phyloP scores from a whole-genome alignment of 2,113 vertebrate genomes.

The Bufo bufo region DNA sequence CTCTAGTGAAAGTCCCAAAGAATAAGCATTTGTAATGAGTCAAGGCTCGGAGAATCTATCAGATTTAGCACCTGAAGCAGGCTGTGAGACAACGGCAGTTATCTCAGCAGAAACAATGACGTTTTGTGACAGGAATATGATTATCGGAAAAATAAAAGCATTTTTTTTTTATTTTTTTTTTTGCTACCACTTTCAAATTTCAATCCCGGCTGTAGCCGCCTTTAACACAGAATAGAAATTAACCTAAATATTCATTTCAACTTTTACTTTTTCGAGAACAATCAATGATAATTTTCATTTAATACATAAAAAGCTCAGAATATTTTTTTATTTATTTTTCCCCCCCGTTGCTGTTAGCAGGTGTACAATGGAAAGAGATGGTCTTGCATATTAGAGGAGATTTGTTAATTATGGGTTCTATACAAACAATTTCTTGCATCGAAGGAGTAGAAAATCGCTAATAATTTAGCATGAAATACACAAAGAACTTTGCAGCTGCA shows the following conservation, averaged over 20 bases:
- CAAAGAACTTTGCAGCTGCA: slow-evolving; percentile 54
- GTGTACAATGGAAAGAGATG: slow-evolving; percentile 54
- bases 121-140: slow-evolving; percentile 59
- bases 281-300: slow-evolving; percentile 25
- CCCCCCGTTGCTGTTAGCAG: slow-evolving; percentile 32
- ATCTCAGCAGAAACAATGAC: slow-evolving; percentile 51
- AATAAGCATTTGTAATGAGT: slow-evolving; percentile 40
- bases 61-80: slow-evolving; percentile 57
- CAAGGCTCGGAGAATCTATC: slow-evolving; percentile 59
- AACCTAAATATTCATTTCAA: slow-evolving; percentile 39
- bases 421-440: slow-evolving; percentile 57
- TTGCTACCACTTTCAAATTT: slow-evolving; percentile 54
- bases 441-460: slow-evolving; percentile 56
- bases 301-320: background rate
- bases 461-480: slow-evolving; percentile 56
- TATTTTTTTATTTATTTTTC: background rate
- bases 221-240: slow-evolving; percentile 24
- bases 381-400: slow-evolving; percentile 56
- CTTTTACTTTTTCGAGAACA: slow-evolving; percentile 3
- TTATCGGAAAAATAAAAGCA: slow-evolving; percentile 29
- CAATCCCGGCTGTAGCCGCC: slow-evolving; percentile 55
- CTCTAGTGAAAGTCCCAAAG: slow-evolving; percentile 35
- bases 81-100: slow-evolving; percentile 27
- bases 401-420: slow-evolving; percentile 56
- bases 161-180: background rate